Percentiles rank a stretch among this genome's conserved stretches.
Conservation (phyloP, 92 coral and sea anemone species). For the Scolanthus callimorphus region DNA sequence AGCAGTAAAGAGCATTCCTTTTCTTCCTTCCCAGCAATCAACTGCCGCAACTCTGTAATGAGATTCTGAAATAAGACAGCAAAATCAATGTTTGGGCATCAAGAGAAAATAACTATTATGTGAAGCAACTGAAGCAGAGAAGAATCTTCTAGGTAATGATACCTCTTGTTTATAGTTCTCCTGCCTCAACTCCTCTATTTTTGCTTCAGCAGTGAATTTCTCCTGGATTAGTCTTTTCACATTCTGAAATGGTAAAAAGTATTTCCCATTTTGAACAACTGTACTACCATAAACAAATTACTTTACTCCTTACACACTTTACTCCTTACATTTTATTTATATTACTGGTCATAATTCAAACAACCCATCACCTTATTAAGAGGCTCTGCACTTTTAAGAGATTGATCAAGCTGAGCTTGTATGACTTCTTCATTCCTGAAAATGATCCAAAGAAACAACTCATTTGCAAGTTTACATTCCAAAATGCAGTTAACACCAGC, state of each 20-base stretch:
- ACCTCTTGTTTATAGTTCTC: slow-evolving; percentile 52
- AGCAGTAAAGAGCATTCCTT: slow-evolving; percentile 52
- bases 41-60: background rate
- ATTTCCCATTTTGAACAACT: no score
- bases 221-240: slow-evolving; percentile 54
- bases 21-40: slow-evolving; percentile 14
- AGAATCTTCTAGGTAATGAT: no score
- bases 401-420: slow-evolving; percentile 56
- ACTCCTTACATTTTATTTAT: no score
- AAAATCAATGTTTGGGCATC: no score
- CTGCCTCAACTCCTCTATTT: slow-evolving; percentile 36
- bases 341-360: no score
- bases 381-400: slow-evolving; percentile 66
- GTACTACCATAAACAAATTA: no score
- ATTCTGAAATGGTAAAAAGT: slow-evolving; percentile 47
- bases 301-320: no score
- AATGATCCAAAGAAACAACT: no score
- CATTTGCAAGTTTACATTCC: no score
- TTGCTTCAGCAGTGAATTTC: slow-evolving; percentile 54
- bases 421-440: slow-evolving; percentile 60
- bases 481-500: no score
- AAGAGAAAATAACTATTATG: no score
- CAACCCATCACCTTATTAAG: slow-evolving; percentile 56
- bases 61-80: no score
- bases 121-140: background rate